phyloP scores from a whole-genome alignment of 2,113 vertebrate species.

The Porphyrio hochstetteri region DNA sequence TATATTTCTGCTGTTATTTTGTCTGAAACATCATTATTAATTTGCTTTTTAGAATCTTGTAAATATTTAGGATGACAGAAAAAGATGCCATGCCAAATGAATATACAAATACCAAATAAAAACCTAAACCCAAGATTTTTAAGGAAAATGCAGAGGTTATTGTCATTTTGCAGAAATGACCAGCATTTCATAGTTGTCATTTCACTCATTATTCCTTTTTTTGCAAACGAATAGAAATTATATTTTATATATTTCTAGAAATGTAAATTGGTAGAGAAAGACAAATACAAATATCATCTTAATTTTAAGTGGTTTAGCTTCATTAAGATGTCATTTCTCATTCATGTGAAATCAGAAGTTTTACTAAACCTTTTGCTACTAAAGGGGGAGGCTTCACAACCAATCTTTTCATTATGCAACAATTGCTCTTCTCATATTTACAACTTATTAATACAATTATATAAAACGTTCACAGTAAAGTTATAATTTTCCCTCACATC shows the following conservation, averaged over 20 bases:
- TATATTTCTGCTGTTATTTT: not conserved
- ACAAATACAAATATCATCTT: not conserved
- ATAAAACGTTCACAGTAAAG: not conserved
- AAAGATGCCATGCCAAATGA: not conserved
- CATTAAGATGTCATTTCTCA: not conserved
- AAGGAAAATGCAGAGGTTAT: not conserved
- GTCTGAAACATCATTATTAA: not conserved
- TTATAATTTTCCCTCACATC: not conserved
- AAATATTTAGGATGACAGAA: not conserved
- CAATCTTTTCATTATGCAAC: not conserved
- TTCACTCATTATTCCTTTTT: not conserved
- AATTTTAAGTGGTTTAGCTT: not conserved
- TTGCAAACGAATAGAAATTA: not conserved
- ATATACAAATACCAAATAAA: not conserved
- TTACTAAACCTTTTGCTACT: not conserved
- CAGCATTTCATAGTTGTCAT: not conserved
- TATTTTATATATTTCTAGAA: not conserved
- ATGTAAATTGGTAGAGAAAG: not conserved
- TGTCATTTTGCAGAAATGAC: not conserved
- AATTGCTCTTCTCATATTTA: not conserved
- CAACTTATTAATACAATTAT: not conserved
- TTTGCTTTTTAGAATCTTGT: not conserved
- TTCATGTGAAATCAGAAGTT: not conserved
- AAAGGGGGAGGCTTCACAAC: not conserved
- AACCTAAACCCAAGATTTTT: not conserved